Conservation (phyloP, 2,797 vertebrate species). For the Poecilia velifera region DNA sequence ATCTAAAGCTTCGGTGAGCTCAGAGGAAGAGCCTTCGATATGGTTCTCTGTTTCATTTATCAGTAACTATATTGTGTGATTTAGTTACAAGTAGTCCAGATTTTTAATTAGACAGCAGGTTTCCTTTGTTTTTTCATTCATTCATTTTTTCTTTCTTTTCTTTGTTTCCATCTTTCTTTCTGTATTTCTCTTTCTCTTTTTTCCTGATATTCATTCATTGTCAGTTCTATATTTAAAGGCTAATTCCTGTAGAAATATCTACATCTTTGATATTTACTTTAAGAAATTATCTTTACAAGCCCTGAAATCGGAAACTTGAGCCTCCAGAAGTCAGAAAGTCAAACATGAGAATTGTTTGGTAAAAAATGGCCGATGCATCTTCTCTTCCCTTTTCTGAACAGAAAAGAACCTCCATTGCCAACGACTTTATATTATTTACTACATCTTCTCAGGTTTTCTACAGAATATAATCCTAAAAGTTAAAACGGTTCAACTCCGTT, state of each 20-base stretch:
- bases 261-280: not conserved
- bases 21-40: not conserved
- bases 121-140: not conserved
- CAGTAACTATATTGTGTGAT: not conserved
- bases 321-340: not conserved
- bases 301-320: not conserved
- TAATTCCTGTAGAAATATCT: not conserved
- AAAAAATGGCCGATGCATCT: not conserved
- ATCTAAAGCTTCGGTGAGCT: conserved; percentile 89
- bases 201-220: not conserved
- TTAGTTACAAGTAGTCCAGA: not conserved
- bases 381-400: not conserved
- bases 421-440: not conserved
- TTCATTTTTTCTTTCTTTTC: too few species aligned
- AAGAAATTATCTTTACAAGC: not conserved
- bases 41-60: not conserved
- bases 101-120: not conserved
- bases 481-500: not conserved
- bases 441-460: not conserved
- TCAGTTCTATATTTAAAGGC: not conserved
- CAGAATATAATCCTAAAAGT: not conserved
- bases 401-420: not conserved
- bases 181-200: too few species aligned
- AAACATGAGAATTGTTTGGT: not conserved
- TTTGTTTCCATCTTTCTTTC: too few species aligned